Evolutionary conservation across 2,888 invertebrate genomes (phyloP), one percentile per base, ranked within the genome.

Genomic region (Cancer borealis): DNA sequence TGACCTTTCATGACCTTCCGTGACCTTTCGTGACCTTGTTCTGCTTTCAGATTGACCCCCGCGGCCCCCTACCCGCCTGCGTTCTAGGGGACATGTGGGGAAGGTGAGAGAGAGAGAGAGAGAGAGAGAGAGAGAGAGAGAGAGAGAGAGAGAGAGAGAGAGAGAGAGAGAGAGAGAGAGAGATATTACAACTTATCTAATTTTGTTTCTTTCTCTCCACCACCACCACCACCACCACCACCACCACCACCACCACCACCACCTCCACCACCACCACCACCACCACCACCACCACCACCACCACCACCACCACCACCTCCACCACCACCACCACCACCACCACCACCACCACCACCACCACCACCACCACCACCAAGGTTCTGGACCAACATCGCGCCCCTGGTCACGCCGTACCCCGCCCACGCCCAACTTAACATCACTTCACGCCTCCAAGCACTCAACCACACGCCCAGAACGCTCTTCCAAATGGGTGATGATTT

Each of bases 401-500:
- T 96, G 66, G 95, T 96, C 21, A 95, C 95, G 8, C 96, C 96
- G 12, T 96, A 96, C 95, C 96, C 96, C 3, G 95, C 96, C 79
- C 94, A 93, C 84, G 96, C 96, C 6, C 95, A 95, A 17, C 89
- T 96, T 39, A 96, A 96, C 94, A 96, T 96, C 21, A 96, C 96
- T 17, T 94, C 95, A 14, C 92, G 91, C 5, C 95, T 96, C 95
- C 93, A 92, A 12, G 95, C 84, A 0, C 96, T 96, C 93, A 96
- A 96, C 90, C 91, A 93, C 91, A 95, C 93, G 8, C 94, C 95
- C 8, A 21, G 26, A 0, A 45, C 73, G 14, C 94, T 95, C 94
- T 99, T 98, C 97, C 97, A 98, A 96, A 97, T 98, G 96, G 98
- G 98, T 0, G 99, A 99, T 96, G 98, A 98, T 95, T 99, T 99